Evolutionary conservation across 2,888 invertebrate genomes (phyloP), one percentile per base, ranked within the genome.

Genomic region (Chymomyza fuscimana): DNA sequence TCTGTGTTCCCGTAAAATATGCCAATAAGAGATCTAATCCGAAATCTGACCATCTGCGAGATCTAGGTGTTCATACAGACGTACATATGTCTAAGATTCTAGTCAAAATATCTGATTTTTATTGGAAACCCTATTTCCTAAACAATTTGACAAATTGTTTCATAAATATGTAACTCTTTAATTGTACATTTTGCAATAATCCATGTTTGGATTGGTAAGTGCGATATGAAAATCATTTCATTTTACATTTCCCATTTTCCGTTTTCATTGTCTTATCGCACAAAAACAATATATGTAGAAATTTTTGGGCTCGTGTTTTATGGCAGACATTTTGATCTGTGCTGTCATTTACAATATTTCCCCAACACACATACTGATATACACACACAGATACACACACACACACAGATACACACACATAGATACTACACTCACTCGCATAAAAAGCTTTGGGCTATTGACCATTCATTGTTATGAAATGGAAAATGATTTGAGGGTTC

Each of bases 281-380:
- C 4, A 46, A 46, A 46, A 46, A 46, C 40, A 46, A 46, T 12
- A 46, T 46, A 46, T 46, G 40, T 46, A 4, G 40, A 46, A 12
- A 46, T 46, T 46, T 70, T 16, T 56, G 66, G 59, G 60, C 63
- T 69, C 78, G 80, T 81, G 80, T 72, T 72, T 80, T 78, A 61
- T 79, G 75, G 74, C 80, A 76, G 81, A 83, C 82, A 74, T 82
- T 81, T 81, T 77, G 84, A 80, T 80, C 80, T 80, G 72, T 80
- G 80, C 78, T 82, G 80, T 67, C 80, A 80, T 77, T 80, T 85
- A 76, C 77, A 85, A 85, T 82, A 82, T 85, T 82, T 80, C 71
- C 75, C 74, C 72, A 74, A 69, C 56, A 46, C 12, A 46, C 4
- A 46, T 2, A 46, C 12, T 5, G 7, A 36, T 9, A 12, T 4